Percentiles rank a stretch among this genome's conserved stretches.
Conservation (phyloP, 2,888 invertebrate genomes). For the Leptinotarsa juncta region DNA sequence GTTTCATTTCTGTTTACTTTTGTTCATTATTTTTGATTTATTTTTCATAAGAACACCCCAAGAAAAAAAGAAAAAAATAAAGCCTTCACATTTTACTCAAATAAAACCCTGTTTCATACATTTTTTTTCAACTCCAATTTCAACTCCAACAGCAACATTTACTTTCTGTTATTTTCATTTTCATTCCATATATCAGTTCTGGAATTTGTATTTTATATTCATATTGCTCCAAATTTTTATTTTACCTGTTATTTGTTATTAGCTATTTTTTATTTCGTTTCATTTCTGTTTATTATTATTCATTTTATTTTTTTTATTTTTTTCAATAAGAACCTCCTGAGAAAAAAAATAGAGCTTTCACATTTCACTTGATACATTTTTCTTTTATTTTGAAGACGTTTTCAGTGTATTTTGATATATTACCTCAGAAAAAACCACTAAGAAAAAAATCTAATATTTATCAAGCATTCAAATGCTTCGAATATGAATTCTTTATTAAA, state of each 20-base stretch:
- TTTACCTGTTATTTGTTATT: background rate
- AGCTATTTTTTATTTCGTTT: background rate
- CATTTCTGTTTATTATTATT: background rate
- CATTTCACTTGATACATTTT: background rate
- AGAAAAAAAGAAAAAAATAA: constrained; percentile 6
- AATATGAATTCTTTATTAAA: no score
- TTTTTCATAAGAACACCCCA: background rate
- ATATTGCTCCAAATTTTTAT: background rate
- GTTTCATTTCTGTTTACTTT: background rate
- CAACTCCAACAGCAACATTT: background rate
- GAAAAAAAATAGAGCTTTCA: constrained; percentile 15
- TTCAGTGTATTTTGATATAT: constrained; percentile 8
- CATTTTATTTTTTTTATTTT: background rate
- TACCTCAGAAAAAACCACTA: no score
- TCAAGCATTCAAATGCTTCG: no score
- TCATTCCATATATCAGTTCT: no score
- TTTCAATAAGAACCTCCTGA: background rate
- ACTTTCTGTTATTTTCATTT: background rate
- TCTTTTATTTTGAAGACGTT: constrained; percentile 16
- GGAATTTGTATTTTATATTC: background rate
- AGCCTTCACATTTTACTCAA: background rate
- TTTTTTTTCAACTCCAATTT: background rate
- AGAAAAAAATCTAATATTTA: background rate
- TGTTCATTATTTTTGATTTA: background rate
- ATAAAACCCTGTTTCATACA: background rate